phyloP scores from a whole-genome alignment of 2,113 vertebrate genomes.

The Chaetorhynchus papuensis region DNA sequence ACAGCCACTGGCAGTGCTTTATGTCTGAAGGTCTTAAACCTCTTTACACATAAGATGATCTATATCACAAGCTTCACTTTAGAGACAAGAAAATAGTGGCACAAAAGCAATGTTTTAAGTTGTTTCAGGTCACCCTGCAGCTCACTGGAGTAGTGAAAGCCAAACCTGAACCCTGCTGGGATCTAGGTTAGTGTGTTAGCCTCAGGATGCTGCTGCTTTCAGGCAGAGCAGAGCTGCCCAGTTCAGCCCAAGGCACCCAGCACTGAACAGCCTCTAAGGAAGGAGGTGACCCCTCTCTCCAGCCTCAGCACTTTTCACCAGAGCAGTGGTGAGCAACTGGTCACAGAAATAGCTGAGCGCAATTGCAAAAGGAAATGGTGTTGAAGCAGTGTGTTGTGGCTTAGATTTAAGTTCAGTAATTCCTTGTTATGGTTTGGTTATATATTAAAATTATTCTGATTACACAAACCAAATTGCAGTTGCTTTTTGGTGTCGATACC shows the following conservation, averaged over 20 bases:
- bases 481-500: background rate
- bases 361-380: background rate
- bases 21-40: background rate
- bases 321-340: background rate
- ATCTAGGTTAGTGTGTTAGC: background rate
- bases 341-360: background rate
- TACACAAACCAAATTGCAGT: background rate
- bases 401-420: background rate
- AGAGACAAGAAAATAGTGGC: background rate
- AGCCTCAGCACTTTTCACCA: background rate
- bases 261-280: background rate
- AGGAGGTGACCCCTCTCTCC: background rate
- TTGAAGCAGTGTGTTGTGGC: rapidly evolving
- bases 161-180: background rate
- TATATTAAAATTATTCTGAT: background rate
- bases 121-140: background rate
- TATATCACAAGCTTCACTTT: background rate
- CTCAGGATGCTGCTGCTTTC: background rate
- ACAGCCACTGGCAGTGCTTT: background rate
- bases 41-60: background rate
- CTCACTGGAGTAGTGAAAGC: background rate
- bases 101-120: background rate
- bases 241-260: background rate
- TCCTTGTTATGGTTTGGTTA: background rate
- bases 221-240: background rate